Evolutionary conservation across 2,888 invertebrate genomes (phyloP), one percentile per base, ranked within the genome.

Genomic region (Pseudolycoriella hygida): DNA sequence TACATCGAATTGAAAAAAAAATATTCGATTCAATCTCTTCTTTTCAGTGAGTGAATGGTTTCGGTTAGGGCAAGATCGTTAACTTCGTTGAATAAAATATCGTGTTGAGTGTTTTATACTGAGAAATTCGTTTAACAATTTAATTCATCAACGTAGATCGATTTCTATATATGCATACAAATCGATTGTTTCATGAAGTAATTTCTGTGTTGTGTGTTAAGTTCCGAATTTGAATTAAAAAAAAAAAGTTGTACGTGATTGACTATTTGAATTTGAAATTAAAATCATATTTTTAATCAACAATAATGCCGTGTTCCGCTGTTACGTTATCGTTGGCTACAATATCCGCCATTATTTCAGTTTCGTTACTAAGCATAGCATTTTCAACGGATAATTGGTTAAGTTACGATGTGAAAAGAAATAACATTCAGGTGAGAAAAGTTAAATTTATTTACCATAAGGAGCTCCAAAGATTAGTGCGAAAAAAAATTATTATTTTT

Each of bases 371-470:
- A 66, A 81, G 88, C 59, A 89, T 94, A 66, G 89, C 92, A 58
- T 92, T 93, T 70, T 82, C 89, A 56, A 92, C 93, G 62, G 93
- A 94, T 71, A 93, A 93, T 74, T 94, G 94, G 94, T 75, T 89
- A 59, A 86, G 86, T 64, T 84, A 89, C 58, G 88, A 89, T 72
- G 93, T 94, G 55, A 83, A 84, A 67, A 76, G 90, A 61, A 77
- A 76, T 58, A 79, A 77, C 64, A 89, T 89, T 61, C 82, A 87
- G 83, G 89, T 88, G 73, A 70, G 62, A 45, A n/a, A 14, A 12
- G 15, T 34, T 34, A 8, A 25, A 25, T 25, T 25, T 25, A 25
- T 25, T 25, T 25, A 25, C 15, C n/a, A 14, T 12, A 15, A 14
- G 37, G 4, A 15, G 15, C 11, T 4, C n/a, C 37, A 4, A 14